Evolutionary conservation across 1,140 invertebrate genomes (phyloP).

Genomic region (Mamestra configurata): DNA sequence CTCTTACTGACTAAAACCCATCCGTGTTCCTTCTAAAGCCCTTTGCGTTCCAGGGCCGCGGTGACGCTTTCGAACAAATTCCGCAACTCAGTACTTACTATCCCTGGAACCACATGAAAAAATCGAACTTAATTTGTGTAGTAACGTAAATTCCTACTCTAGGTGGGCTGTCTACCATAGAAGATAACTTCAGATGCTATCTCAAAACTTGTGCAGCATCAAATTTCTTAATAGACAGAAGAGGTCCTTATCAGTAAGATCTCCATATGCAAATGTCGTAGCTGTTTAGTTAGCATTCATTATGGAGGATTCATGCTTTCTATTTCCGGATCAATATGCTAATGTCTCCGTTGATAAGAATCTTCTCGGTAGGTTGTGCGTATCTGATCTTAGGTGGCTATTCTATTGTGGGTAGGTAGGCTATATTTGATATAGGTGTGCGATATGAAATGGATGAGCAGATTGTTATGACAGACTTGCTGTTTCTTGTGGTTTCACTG

Average conservation of each 20-base stretch:
- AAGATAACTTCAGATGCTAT: background rate
- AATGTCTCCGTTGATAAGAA: background rate
- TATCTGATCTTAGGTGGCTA: background rate
- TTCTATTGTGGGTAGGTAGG: background rate
- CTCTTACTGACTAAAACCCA: too few species aligned
- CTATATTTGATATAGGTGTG: too few species aligned
- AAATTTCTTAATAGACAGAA: background rate
- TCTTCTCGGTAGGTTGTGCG: background rate
- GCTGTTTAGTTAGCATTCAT: slow-evolving; percentile 12
- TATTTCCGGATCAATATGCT: slow-evolving; percentile 21
- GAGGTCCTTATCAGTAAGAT: background rate
- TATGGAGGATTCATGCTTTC: slow-evolving; percentile 2
- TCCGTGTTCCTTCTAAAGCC: too few species aligned
- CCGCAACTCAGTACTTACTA: too few species aligned
- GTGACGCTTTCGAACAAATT: too few species aligned
- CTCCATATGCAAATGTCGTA: slow-evolving; percentile 2
- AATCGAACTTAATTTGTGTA: too few species aligned
- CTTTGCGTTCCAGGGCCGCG: too few species aligned
- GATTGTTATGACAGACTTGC: too few species aligned
- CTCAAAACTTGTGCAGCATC: background rate
- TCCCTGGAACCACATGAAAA: too few species aligned
- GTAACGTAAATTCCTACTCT: background rate
- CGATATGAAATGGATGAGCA: too few species aligned
- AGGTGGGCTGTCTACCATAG: background rate
- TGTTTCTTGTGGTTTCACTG: too few species aligned